Percentiles rank a stretch among this genome's conserved stretches.
Conservation (phyloP, 1,140 invertebrate species). For the Teleopsis dalmanni region DNA sequence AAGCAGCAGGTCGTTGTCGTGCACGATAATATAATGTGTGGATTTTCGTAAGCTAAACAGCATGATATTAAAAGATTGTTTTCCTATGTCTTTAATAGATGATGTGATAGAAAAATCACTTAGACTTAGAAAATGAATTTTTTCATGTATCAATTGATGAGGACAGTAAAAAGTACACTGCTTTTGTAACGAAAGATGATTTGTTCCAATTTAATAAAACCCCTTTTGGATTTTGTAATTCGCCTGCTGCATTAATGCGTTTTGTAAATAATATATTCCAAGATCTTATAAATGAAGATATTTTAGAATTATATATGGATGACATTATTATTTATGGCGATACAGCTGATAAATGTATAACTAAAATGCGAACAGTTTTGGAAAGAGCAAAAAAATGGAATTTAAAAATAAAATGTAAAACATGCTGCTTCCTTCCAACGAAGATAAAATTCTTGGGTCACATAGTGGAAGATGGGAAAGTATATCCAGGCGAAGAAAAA, state of each 20-base stretch:
- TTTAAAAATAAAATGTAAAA: conserved; percentile 45
- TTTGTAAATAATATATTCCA: conserved; percentile 32
- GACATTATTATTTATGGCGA: conserved; percentile 24
- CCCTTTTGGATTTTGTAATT: conserved; percentile 47
- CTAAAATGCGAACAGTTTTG: conserved; percentile 2
- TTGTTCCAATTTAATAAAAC: conserved; percentile 45
- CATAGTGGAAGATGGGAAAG: conserved; percentile 10
- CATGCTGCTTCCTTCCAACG: conserved; percentile 45
- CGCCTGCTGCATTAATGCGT: conserved; percentile 40
- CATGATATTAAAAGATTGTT: conserved; percentile 7
- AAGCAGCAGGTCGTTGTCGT: neutral
- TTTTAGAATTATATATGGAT: conserved; percentile 23
- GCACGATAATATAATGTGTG: conserved; percentile 10
- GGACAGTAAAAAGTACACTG: conserved; percentile 35
- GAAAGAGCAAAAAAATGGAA: conserved; percentile 21
- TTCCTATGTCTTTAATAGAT: conserved; percentile 44
- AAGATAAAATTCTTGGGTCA: conserved; percentile 28
- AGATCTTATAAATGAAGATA: conserved; percentile 3
- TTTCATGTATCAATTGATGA: conserved; percentile 34
- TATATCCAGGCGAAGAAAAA: conserved; percentile 22
- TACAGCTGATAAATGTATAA: conserved; percentile 25
- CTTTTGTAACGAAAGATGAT: conserved; percentile 39
- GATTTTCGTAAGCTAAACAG: conserved; percentile 23
- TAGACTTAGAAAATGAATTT: conserved; percentile 45
- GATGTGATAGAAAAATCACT: conserved; percentile 42